These are phyloP conservation scores for Caenorhabditis macrosperma DNA, from an alignment of 2,888 invertebrate species.

Conservation along the genomic window DNA sequence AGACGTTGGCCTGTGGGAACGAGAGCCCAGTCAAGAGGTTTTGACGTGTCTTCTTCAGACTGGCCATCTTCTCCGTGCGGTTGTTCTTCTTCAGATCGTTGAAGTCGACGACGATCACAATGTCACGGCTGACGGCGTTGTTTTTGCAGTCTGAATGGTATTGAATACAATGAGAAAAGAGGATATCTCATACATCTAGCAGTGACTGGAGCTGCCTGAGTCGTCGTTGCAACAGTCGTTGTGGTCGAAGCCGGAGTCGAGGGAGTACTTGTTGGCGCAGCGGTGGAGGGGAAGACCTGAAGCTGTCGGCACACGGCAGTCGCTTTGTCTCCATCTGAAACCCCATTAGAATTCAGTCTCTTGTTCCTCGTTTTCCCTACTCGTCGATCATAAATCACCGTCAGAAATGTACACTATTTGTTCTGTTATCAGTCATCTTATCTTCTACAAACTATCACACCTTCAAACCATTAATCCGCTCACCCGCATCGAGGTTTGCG, in stretches of 20 bases:
- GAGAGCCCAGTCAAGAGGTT: conserved; percentile 22
- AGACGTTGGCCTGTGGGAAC: conserved; percentile 43
- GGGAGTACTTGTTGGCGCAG: neutral
- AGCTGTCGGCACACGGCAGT: conserved; percentile 46
- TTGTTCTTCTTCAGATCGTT: conserved; percentile 38
- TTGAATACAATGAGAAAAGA: neutral
- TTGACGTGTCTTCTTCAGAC: conserved; percentile 3
- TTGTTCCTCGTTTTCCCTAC: neutral
- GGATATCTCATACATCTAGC: conserved; percentile 11
- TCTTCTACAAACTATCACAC: conserved; percentile 38
- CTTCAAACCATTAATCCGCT: conserved; percentile 20
- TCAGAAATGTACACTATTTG: conserved; percentile 14
- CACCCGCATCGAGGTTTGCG: neutral
- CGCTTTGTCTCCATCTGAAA: conserved; percentile 59
- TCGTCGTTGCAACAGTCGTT: neutral
- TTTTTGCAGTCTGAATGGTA: conserved; percentile 42
- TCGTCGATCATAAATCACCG: no score
- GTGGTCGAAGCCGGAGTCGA: neutral
- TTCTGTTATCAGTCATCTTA: conserved; percentile 30
- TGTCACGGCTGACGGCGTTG: conserved; percentile 32
- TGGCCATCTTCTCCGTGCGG: conserved; percentile 32
- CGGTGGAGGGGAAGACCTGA: neutral
- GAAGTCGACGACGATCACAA: conserved; percentile 50
- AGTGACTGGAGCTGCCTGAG: conserved; percentile 2
- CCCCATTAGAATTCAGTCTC: neutral